Evolutionary conservation across 2,113 vertebrate species (phyloP).

Genomic region (Hiodon tergisus): DNA sequence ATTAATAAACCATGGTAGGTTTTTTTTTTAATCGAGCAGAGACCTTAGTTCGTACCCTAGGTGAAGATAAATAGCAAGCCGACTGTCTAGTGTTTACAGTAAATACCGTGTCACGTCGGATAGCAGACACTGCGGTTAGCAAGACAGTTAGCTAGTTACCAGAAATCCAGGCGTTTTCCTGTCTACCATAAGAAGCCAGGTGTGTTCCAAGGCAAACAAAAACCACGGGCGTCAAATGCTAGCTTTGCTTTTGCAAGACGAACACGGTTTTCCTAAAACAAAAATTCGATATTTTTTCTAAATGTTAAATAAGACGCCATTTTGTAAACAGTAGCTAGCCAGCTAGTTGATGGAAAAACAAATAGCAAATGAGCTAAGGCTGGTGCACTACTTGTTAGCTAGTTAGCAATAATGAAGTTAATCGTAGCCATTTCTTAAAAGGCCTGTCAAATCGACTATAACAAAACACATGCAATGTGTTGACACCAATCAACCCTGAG

Average conservation of each 20-base stretch:
- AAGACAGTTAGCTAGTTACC: not conserved
- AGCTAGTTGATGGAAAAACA: constrained; percentile 6
- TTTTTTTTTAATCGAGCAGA: no score
- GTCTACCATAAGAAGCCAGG: not conserved
- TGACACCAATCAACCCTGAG: no score
- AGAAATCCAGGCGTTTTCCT: not conserved
- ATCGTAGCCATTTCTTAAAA: not conserved
- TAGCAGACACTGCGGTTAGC: not conserved
- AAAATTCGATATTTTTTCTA: not conserved
- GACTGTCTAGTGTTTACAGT: not conserved
- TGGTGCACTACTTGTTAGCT: not conserved
- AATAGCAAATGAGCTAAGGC: not conserved
- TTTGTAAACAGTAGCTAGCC: constrained; percentile 23
- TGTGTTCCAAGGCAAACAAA: not conserved
- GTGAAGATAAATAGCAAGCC: no score
- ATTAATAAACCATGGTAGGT: no score
- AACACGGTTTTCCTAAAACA: no score
- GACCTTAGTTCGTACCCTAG: no score
- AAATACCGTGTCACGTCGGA: not conserved
- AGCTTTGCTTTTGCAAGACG: no score
- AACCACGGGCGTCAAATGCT: not conserved
- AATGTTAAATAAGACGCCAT: constrained; percentile 28
- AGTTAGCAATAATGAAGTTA: not conserved
- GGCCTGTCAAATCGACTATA: not conserved
- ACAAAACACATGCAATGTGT: not conserved